These are phyloP conservation scores for Pipistrellus pygmaeus DNA, from an alignment of 2,797 vertebrate genomes.

Conservation along the genomic window DNA sequence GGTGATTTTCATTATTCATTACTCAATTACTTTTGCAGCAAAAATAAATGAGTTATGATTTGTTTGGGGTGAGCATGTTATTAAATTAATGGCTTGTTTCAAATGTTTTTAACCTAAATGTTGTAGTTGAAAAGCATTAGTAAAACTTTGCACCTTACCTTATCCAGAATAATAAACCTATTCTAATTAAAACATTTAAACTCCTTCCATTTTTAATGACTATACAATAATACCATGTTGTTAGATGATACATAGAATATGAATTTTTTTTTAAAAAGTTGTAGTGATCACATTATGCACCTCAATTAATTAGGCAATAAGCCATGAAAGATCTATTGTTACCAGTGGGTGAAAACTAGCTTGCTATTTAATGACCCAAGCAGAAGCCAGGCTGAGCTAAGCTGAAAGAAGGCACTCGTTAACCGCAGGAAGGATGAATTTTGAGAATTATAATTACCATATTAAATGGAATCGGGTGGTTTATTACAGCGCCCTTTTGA, in stretches of 20 bases:
- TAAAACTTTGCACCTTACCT: conserved; percentile 71
- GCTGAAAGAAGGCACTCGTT: conserved; percentile 77
- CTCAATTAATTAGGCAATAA: conserved; percentile 83
- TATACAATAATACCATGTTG: conserved; percentile 53
- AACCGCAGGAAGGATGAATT: conserved; percentile 80
- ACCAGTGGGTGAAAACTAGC: conserved; percentile 67
- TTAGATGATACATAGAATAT: conserved; percentile 70
- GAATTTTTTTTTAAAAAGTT: conserved; percentile 55
- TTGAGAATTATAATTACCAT: conserved; percentile 63
- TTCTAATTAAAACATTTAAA: conserved; percentile 60
- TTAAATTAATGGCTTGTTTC: conserved; percentile 75
- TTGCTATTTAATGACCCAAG: conserved; percentile 75
- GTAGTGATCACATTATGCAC: conserved; percentile 72
- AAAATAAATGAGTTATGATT: conserved; percentile 77
- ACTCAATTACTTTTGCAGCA: conserved; percentile 78
- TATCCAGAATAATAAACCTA: conserved; percentile 59
- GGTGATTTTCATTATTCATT: conserved; percentile 74
- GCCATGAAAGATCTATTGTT: conserved; percentile 82
- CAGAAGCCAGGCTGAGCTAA: conserved; percentile 79
- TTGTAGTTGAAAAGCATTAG: conserved; percentile 61
- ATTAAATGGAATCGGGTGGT: conserved; percentile 49
- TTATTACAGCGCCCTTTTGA: conserved; percentile 77
- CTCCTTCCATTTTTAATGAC: conserved; percentile 52
- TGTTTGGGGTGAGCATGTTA: conserved; percentile 72
- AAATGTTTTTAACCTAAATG: conserved; percentile 76